phyloP scores from a whole-genome alignment of 2,888 invertebrate species.

The Apotomis capreana region DNA sequence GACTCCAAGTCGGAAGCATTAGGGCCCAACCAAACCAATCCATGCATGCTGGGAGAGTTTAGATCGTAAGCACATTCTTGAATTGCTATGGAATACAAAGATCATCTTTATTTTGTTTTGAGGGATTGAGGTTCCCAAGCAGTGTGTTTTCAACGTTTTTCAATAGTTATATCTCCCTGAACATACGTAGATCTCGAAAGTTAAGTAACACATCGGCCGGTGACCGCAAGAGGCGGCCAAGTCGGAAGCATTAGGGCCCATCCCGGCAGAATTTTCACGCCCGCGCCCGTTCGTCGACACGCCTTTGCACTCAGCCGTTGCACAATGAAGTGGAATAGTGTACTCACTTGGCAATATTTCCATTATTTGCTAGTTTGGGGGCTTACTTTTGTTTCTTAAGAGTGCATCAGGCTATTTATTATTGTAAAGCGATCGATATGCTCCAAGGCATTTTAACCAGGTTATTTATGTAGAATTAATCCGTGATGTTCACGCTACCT shows the following conservation, averaged over 20 bases:
- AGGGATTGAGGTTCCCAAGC: too few species aligned
- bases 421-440: background rate
- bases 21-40: too few species aligned
- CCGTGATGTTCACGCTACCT: too few species aligned
- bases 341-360: constrained; percentile 72
- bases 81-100: too few species aligned
- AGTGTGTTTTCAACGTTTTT: background rate
- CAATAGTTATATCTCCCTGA: background rate
- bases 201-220: constrained; percentile 54
- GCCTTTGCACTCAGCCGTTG: constrained; percentile 80
- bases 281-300: constrained; percentile 72
- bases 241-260: constrained; percentile 82
- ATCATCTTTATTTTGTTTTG: too few species aligned
- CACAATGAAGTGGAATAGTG: constrained; percentile 72
- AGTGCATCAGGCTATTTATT: constrained; percentile 3
- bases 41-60: too few species aligned
- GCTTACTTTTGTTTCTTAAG: background rate
- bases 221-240: constrained; percentile 75
- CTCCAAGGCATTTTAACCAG: too few species aligned
- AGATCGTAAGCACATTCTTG: too few species aligned
- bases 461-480: too few species aligned
- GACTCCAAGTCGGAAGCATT: too few species aligned
- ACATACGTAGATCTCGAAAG: constrained; percentile 7
- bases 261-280: constrained; percentile 74
- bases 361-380: constrained; percentile 45